Evolutionary conservation across 35 echinoderm and acorn worm species (phyloP).

Genomic region (Heliocidaris erythrogramma): DNA sequence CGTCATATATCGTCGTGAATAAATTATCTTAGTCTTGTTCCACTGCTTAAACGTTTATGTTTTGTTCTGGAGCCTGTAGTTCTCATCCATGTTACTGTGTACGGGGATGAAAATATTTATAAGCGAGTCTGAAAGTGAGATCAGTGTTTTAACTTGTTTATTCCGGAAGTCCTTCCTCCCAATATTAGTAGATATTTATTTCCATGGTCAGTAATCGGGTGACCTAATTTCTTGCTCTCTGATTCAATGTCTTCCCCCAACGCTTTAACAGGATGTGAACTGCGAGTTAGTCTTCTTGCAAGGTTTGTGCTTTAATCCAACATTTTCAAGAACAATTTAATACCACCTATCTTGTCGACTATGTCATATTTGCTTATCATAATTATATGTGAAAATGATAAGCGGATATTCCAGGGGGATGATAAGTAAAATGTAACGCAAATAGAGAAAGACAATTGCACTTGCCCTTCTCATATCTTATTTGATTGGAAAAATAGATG

Average conservation of each 20-base stretch:
- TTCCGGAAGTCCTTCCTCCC: neutral
- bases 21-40: neutral
- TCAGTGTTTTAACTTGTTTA: neutral
- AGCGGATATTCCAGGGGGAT: too few species aligned
- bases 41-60: neutral
- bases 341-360: neutral
- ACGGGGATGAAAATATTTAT: neutral
- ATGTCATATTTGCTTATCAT: too few species aligned
- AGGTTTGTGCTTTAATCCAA: neutral
- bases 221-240: neutral
- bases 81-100: neutral
- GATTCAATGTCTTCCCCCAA: neutral
- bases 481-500: too few species aligned
- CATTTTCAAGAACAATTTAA: neutral
- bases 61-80: neutral
- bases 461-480: too few species aligned
- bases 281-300: neutral
- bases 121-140: neutral
- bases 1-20: neutral
- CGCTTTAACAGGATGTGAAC: neutral
- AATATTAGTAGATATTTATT: neutral
- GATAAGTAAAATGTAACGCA: too few species aligned
- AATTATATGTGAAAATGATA: too few species aligned
- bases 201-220: neutral
- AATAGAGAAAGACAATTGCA: too few species aligned